Evolutionary conservation across 2,797 vertebrate genomes (phyloP).

Genomic region (Erethizon dorsatum): DNA sequence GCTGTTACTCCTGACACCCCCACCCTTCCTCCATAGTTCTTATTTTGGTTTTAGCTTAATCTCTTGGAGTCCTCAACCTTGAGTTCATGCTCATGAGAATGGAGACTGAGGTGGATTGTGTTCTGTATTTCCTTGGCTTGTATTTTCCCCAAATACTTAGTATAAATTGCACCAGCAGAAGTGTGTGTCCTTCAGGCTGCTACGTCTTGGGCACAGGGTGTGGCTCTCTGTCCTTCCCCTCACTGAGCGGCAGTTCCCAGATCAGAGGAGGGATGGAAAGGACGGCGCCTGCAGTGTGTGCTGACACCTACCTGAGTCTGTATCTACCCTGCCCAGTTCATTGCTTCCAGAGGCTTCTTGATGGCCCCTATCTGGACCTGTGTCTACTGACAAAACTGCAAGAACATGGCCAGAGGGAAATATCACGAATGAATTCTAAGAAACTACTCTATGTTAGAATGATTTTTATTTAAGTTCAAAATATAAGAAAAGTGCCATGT

Average conservation of each 20-base stretch:
- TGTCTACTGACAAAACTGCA: neutral
- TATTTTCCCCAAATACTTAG: neutral
- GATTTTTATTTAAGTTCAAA: conserved; percentile 26
- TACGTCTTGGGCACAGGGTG: neutral
- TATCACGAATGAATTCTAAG: neutral
- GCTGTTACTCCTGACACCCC: neutral
- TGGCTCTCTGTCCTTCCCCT: neutral
- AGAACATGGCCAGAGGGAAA: neutral
- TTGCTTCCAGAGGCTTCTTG: neutral
- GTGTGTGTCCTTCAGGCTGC: neutral
- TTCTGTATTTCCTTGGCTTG: neutral
- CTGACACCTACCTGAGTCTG: fast-evolving
- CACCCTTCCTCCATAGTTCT: neutral
- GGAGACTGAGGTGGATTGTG: neutral
- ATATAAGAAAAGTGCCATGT: neutral
- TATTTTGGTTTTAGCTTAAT: neutral
- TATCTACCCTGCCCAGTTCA: too few relatives aligned
- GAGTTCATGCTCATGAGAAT: neutral
- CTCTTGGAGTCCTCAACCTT: neutral
- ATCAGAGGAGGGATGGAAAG: neutral
- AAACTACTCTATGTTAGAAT: conserved; percentile 20
- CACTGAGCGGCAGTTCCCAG: neutral
- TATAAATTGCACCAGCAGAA: neutral
- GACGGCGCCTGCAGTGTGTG: neutral
- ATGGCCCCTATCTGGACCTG: neutral